phyloP scores from a whole-genome alignment of 2,797 vertebrate species.

The Gobio occitaniae region DNA sequence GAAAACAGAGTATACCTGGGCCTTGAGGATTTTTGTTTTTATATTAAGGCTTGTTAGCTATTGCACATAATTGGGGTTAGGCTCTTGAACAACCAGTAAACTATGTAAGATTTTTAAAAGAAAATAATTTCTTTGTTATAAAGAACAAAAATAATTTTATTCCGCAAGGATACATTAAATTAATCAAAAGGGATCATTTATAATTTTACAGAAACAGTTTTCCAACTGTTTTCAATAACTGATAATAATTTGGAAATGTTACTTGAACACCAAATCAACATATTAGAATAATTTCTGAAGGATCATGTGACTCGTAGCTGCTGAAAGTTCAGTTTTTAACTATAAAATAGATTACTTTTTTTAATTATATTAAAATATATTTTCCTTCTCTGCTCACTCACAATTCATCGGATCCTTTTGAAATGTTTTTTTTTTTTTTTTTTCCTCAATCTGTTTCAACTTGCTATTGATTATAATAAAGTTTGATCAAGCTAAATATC shows the following conservation, averaged over 20 bases:
- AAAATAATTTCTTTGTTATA: not conserved
- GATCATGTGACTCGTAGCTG: not conserved
- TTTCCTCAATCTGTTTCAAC: constrained; percentile 33
- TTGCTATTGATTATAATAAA: constrained; percentile 32
- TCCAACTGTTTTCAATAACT: not conserved
- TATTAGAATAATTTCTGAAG: not conserved
- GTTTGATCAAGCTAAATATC: not conserved
- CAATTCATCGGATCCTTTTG: constrained; percentile 53
- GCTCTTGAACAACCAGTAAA: not conserved
- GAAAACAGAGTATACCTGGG: not conserved
- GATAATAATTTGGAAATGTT: not conserved
- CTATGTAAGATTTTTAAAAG: not conserved
- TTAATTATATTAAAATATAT: not conserved
- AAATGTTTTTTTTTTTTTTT: constrained; percentile 12
- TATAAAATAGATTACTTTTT: not conserved
- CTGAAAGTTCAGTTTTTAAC: not conserved
- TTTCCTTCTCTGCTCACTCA: not conserved
- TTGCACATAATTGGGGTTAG: not conserved
- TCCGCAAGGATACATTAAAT: not conserved
- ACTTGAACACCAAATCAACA: not conserved
- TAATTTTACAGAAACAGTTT: not conserved
- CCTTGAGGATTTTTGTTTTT: no score
- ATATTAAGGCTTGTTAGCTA: not conserved
- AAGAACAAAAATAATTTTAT: not conserved
- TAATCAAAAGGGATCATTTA: not conserved